Evolutionary conservation across 2,797 vertebrate genomes (phyloP).

Genomic region (Gobionotothen gibberifrons): DNA sequence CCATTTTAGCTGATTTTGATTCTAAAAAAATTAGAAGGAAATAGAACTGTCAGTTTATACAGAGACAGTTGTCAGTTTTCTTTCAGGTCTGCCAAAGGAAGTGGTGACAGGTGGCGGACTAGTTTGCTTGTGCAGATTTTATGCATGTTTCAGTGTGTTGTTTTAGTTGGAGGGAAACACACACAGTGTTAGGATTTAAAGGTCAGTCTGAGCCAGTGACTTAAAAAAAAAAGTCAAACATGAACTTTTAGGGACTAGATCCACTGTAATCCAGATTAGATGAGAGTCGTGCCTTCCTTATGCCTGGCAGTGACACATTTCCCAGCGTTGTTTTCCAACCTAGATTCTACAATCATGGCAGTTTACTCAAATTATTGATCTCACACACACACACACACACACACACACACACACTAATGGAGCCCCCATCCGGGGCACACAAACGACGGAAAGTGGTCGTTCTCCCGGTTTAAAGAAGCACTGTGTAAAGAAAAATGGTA

Average conservation of each 20-base stretch:
- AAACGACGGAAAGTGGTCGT: neutral
- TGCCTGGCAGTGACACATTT: conserved; percentile 29
- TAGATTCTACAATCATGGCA: conserved; percentile 29
- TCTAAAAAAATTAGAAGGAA: neutral
- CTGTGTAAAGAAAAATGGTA: neutral
- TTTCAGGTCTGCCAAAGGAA: conserved; percentile 54
- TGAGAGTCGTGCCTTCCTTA: conserved; percentile 47
- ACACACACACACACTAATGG: conserved; percentile 1
- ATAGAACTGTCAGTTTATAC: conserved; percentile 6
- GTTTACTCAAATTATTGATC: conserved; percentile 51
- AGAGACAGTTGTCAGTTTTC: conserved; percentile 37
- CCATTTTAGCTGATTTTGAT: neutral
- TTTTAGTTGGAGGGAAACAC: conserved; percentile 1
- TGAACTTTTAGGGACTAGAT: conserved; percentile 56
- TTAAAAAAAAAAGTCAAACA: conserved; percentile 60
- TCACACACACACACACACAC: conserved; percentile 2
- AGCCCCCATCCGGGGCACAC: neutral
- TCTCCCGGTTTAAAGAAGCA: neutral
- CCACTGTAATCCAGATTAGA: conserved; percentile 74
- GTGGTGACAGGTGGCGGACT: conserved; percentile 53
- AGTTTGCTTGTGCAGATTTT: neutral
- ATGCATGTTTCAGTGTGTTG: too few species aligned
- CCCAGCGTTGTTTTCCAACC: conserved; percentile 33
- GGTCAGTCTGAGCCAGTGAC: conserved; percentile 26
- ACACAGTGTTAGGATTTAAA: conserved; percentile 6